phyloP scores from a whole-genome alignment of 2,888 invertebrate species.

The Hypena proboscidalis region DNA sequence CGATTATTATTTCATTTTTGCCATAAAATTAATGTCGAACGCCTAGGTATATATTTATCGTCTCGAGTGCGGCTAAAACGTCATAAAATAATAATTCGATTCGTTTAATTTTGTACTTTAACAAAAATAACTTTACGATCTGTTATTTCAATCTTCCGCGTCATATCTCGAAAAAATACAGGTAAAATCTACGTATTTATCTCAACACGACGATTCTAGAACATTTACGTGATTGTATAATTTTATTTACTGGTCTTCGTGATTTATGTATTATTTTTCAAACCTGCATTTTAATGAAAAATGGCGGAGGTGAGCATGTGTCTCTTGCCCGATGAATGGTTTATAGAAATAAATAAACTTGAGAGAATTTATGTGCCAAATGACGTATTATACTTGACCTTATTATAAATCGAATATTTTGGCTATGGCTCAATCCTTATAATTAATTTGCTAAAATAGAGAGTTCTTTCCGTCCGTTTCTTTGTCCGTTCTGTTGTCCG shows the following conservation, averaged over 20 bases:
- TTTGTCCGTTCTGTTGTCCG: too few relatives aligned
- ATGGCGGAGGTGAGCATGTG: neutral
- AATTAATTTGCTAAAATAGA: too few relatives aligned
- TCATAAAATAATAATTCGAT: too few relatives aligned
- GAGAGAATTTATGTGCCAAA: neutral
- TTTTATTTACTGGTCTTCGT: neutral
- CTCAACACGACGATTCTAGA: constrained; percentile 13
- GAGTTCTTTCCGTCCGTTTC: too few relatives aligned
- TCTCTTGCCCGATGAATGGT: neutral
- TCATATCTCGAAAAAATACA: constrained; percentile 18
- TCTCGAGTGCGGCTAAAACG: too few relatives aligned
- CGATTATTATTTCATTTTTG: too few relatives aligned
- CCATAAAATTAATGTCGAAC: too few relatives aligned
- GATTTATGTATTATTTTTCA: constrained; percentile 1
- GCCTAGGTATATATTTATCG: too few relatives aligned
- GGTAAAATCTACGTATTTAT: constrained; percentile 12
- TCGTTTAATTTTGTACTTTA: too few relatives aligned
- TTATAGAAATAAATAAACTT: constrained; percentile 1
- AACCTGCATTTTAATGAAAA: neutral
- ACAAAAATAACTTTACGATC: constrained; percentile 16
- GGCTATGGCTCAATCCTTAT: too few relatives aligned
- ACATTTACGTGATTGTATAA: neutral
- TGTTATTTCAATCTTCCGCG: constrained; percentile 11
- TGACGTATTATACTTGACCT: neutral
- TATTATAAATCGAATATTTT: too few relatives aligned